Evolutionary conservation across 2,888 invertebrate species (phyloP), one percentile per base, ranked within the genome.

Genomic region (Neoascia interrupta): DNA sequence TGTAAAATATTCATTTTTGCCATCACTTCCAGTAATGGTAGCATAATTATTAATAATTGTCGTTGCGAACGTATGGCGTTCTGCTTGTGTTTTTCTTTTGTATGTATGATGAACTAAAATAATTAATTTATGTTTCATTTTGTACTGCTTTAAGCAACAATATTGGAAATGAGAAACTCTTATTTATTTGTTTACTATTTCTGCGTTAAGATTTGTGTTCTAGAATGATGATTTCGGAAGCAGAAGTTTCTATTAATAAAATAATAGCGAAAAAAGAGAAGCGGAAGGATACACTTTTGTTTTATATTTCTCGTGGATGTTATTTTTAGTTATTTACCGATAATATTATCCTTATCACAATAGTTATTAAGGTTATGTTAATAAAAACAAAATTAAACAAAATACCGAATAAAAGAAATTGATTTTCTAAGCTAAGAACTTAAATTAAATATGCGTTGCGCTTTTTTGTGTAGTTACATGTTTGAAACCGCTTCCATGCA

Each of bases 101-200:
- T 39, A 4, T 61, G 28, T 63, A 54, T 47, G 34, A 43, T 51
- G 43, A 47, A 63, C 39, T 54, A 39, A 64, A 23, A 11, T 39
- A 61, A 23, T 11, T 66, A 61, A 47, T 47, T 74, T 70, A 61
- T 61, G 23, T 51, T 43, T 47, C 39, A n/a, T 41, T 61, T 34
- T 60, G 16, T 74, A 68, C 31, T 39, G 60, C 74, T 68, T 61
- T 60, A 61, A 60, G 60, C 51, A 39, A 37, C 39, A 43, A 16
- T 66, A 36, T 45, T 66, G 36, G 19, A 68, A 60, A 51, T n/a
- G 37, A 60, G 23, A 45, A 43, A 58, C 36, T 54, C 15, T 69
- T 66, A 66, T 66, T 66, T 73, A 60, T 73, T 66, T 66, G 41
- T 66, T 73, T 51, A 56, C 43, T 43, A 51, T 51, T 16, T 58